These are phyloP conservation scores for Glaucopsyche alexis DNA, from an alignment of 2,888 invertebrate species.

Conservation along the genomic window DNA sequence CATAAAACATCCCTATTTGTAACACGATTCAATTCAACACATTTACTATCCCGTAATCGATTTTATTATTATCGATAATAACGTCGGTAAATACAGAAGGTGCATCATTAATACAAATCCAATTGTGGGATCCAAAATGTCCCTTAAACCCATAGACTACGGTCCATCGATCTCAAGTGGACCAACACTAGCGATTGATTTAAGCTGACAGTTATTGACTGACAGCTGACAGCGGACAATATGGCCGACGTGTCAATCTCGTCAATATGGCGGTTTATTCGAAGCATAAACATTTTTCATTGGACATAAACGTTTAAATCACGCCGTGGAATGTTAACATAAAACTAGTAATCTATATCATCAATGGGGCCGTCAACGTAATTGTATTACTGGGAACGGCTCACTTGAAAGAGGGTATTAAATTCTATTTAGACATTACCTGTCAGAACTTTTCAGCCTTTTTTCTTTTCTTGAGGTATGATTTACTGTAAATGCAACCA, in stretches of 20 bases:
- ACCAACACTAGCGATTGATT: conserved; percentile 46
- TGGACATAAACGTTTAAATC: conserved; percentile 33
- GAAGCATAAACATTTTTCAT: conserved; percentile 41
- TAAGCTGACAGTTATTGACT: conserved; percentile 50
- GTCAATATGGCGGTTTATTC: conserved; percentile 47
- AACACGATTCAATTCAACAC: conserved; percentile 17
- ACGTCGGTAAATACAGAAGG: conserved; percentile 35
- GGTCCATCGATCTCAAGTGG: conserved; percentile 31
- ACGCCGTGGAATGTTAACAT: conserved; percentile 13
- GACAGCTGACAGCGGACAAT: conserved; percentile 43
- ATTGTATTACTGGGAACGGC: conserved; percentile 15
- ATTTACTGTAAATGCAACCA: neutral
- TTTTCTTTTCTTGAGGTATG: neutral
- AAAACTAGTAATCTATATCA: conserved; percentile 27
- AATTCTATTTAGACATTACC: conserved; percentile 6
- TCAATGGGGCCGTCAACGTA: neutral
- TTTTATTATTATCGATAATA: conserved; percentile 35
- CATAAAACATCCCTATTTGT: conserved; percentile 15
- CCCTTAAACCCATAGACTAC: conserved; percentile 32
- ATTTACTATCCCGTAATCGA: conserved; percentile 21
- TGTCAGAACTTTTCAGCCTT: neutral
- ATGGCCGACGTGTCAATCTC: conserved; percentile 47
- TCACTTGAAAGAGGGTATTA: neutral
- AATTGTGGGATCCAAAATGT: conserved; percentile 30
- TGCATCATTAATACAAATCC: conserved; percentile 41